A percentile compares a stretch with the other conserved stretches of the same genome.
Conservation (phyloP, 2,888 invertebrate genomes). For the Horisme vitalbata region DNA sequence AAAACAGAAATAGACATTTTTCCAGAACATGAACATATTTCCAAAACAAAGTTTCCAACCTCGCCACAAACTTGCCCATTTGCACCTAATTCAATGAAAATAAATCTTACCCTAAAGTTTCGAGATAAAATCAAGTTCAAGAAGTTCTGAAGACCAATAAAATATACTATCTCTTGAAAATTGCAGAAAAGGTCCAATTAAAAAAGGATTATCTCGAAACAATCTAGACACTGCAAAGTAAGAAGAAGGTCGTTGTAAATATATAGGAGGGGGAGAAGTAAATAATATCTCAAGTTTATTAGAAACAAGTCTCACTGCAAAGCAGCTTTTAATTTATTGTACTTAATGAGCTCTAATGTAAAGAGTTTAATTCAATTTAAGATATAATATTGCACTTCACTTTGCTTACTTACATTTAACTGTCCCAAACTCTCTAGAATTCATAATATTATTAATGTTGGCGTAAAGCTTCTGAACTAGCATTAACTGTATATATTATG, state of each 20-base stretch:
- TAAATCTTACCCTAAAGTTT: constrained; percentile 25
- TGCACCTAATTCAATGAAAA: constrained; percentile 12
- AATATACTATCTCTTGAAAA: constrained; percentile 16
- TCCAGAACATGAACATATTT: too few relatives aligned
- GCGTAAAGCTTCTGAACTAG: too few relatives aligned
- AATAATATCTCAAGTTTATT: neutral
- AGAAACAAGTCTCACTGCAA: neutral
- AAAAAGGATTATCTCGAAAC: constrained; percentile 22
- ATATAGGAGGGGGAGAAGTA: neutral
- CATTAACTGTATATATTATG: neutral
- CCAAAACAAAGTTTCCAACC: neutral
- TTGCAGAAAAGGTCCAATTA: constrained; percentile 27
- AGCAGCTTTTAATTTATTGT: neutral
- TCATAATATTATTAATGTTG: too few relatives aligned
- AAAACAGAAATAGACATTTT: too few relatives aligned
- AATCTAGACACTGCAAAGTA: constrained; percentile 5
- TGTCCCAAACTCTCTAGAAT: too few relatives aligned
- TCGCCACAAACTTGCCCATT: constrained; percentile 4
- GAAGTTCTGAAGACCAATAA: constrained; percentile 19
- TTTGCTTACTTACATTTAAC: too few relatives aligned
- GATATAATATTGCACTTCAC: too few relatives aligned
- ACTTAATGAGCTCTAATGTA: too few relatives aligned
- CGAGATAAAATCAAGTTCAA: constrained; percentile 23
- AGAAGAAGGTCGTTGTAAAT: neutral
- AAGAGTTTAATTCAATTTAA: too few relatives aligned